Conservation (phyloP, 2,888 invertebrate species). For the Andrena camellia region DNA sequence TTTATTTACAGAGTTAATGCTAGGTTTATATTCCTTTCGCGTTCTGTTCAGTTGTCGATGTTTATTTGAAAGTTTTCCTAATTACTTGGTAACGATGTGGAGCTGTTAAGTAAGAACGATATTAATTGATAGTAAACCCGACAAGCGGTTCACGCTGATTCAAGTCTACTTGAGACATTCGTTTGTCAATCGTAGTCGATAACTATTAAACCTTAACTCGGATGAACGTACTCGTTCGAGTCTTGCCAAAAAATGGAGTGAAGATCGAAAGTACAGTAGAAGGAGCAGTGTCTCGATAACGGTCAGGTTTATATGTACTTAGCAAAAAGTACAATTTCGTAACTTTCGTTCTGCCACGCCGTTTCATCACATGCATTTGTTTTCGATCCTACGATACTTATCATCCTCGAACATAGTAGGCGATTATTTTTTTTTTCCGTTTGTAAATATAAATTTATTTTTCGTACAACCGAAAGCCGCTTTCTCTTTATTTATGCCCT, state of each 20-base stretch:
- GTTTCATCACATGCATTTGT: constrained; percentile 42
- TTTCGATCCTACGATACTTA: constrained; percentile 32
- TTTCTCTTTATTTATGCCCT: constrained; percentile 68
- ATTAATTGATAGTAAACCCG: not conserved
- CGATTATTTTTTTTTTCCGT: constrained; percentile 30
- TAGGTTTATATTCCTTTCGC: constrained; percentile 14
- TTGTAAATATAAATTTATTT: constrained; percentile 76
- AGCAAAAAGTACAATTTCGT: constrained; percentile 29
- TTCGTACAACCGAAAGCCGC: constrained; percentile 62
- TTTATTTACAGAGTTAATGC: constrained; percentile 27
- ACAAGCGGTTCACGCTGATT: not conserved
- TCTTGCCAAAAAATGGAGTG: constrained; percentile 50
- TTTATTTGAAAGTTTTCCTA: constrained; percentile 10
- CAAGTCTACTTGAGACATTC: not conserved
- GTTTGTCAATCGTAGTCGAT: constrained; percentile 13
- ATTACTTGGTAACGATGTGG: constrained; percentile 11
- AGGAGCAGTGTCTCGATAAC: constrained; percentile 33
- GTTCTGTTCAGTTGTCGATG: constrained; percentile 13
- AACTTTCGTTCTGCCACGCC: constrained; percentile 48
- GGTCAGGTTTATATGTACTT: constrained; percentile 44
- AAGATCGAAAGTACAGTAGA: not conserved
- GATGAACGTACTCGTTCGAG: constrained; percentile 13
- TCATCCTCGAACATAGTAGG: constrained; percentile 9
- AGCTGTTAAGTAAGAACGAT: constrained; percentile 1
- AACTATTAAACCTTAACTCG: constrained; percentile 11